Evolutionary conservation across 2,797 vertebrate species (phyloP).

Genomic region (Neostethus bicornis): DNA sequence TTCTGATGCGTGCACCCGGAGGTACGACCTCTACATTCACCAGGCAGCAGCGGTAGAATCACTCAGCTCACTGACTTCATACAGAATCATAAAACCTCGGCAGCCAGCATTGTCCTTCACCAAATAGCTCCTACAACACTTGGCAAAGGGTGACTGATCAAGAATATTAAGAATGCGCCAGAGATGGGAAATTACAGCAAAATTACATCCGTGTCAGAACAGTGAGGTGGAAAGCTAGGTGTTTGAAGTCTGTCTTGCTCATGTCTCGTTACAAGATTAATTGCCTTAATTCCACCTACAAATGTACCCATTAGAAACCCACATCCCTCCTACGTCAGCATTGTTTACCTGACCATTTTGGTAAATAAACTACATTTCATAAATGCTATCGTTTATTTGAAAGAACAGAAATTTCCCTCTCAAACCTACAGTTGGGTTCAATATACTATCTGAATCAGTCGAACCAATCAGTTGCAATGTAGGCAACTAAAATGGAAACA

Average conservation of each 20-base stretch:
- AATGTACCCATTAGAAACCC: slow-evolving; percentile 10
- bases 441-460: too few relatives aligned
- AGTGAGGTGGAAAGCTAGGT: not conserved
- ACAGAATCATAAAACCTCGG: slow-evolving; percentile 55
- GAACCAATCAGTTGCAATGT: too few relatives aligned
- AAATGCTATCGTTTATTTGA: too few relatives aligned
- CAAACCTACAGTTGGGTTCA: too few relatives aligned
- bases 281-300: slow-evolving; percentile 28
- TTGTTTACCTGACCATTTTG: not conserved
- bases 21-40: slow-evolving; percentile 65
- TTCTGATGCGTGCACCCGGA: slow-evolving; percentile 15
- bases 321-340: slow-evolving; percentile 11
- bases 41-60: slow-evolving; percentile 39
- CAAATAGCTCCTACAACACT: slow-evolving; percentile 55
- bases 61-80: slow-evolving; percentile 58
- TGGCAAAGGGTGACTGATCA: slow-evolving; percentile 40
- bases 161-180: slow-evolving; percentile 49
- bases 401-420: too few relatives aligned
- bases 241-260: slow-evolving; percentile 9
- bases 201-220: slow-evolving; percentile 30
- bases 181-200: slow-evolving; percentile 1
- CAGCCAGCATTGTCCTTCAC: slow-evolving; percentile 56
- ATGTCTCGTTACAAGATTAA: slow-evolving; percentile 8
- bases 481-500: too few relatives aligned
- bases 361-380: too few relatives aligned